Evolutionary conservation across 30 jellyfish, hydroid and myxozoan genomes (phyloP).

Genomic region (Catostylus mosaicus): DNA sequence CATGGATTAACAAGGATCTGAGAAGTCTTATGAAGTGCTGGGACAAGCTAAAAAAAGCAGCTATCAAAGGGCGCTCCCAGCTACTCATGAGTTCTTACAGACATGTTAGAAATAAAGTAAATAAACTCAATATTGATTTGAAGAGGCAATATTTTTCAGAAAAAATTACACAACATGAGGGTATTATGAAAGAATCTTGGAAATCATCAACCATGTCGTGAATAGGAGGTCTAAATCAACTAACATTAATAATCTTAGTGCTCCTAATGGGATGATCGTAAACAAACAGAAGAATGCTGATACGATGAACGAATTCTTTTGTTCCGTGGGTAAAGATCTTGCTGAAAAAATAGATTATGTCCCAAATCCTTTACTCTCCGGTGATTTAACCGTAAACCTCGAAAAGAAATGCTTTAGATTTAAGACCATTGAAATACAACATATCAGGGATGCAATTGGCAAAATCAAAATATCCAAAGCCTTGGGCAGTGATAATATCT

Average conservation of each 20-base stretch:
- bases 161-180: neutral
- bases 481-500: too few species aligned
- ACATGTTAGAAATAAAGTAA: conserved; percentile 13
- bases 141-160: conserved; percentile 14
- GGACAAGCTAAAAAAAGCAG: too few species aligned
- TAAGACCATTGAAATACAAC: too few species aligned
- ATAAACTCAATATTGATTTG: neutral
- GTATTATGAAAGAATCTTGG: conserved; percentile 27
- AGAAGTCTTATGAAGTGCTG: too few species aligned
- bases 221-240: conserved; percentile 17
- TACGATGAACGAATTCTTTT: conserved; percentile 26
- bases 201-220: neutral
- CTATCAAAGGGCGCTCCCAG: too few species aligned
- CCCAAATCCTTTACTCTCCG: too few species aligned
- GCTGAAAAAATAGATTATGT: too few species aligned
- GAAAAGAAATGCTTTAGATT: neutral
- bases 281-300: conserved; percentile 3
- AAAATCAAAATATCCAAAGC: too few species aligned
- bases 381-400: too few species aligned
- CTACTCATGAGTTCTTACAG: conserved; percentile 18
- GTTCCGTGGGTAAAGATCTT: too few species aligned
- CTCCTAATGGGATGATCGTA: neutral
- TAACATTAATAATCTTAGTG: neutral
- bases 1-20: too few species aligned
- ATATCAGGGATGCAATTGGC: too few species aligned